Percentiles rank a stretch among this genome's conserved stretches.
phyloP scores from a whole-genome alignment of 2,888 invertebrate genomes.

The Diloba caeruleocephala region DNA sequence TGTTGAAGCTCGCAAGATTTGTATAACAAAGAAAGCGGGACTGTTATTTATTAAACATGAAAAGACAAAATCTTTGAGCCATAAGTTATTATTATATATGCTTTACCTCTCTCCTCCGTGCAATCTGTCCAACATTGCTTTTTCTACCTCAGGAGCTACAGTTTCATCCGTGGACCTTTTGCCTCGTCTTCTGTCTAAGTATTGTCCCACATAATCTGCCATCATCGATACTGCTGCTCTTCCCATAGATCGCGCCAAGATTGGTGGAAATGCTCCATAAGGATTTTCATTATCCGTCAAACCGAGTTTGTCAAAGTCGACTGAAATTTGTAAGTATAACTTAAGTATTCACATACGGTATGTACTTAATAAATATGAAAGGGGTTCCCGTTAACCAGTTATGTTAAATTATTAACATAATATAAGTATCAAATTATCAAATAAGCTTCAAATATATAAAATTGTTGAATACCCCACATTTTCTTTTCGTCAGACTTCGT shows the following conservation, averaged over 20 bases:
- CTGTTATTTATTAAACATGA: slow-evolving; percentile 10
- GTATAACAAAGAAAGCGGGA: slow-evolving; percentile 28
- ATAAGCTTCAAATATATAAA: too few relatives aligned
- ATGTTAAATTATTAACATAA: too few relatives aligned
- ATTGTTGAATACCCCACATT: too few relatives aligned
- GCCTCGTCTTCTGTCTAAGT: slow-evolving; percentile 90
- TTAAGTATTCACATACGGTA: neutral
- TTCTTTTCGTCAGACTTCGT: too few relatives aligned
- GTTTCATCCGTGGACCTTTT: slow-evolving; percentile 74
- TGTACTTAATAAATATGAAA: too few relatives aligned
- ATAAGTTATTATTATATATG: slow-evolving; percentile 16
- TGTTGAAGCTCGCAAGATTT: slow-evolving; percentile 41
- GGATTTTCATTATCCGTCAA: slow-evolving; percentile 97
- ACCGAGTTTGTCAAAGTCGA: slow-evolving; percentile 95
- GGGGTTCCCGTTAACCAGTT: too few relatives aligned
- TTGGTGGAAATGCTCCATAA: slow-evolving; percentile 93
- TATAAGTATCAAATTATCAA: too few relatives aligned
- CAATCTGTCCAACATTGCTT: slow-evolving; percentile 82
- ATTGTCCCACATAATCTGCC: slow-evolving; percentile 93
- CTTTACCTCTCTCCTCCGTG: slow-evolving; percentile 93
- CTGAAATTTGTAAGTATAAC: slow-evolving; percentile 78
- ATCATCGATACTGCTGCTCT: slow-evolving; percentile 91
- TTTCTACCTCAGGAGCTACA: slow-evolving; percentile 75
- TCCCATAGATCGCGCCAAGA: slow-evolving; percentile 93
- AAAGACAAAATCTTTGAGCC: neutral